Evolutionary conservation across 2,888 invertebrate species (phyloP).

Genomic region (Andrena flavipes): DNA sequence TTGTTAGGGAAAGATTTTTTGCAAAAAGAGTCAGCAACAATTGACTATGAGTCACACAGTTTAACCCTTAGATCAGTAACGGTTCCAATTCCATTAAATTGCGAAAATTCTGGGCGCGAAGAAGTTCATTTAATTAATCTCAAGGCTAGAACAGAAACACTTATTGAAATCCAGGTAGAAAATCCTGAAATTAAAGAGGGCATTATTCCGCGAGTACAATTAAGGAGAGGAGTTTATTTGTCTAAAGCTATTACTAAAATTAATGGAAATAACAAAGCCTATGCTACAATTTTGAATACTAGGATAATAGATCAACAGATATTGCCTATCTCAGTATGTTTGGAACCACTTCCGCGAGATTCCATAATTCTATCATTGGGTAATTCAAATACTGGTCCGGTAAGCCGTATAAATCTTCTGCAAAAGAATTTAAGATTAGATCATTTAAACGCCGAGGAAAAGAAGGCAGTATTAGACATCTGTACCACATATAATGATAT

Average conservation of each 20-base stretch:
- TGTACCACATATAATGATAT: conserved; percentile 13
- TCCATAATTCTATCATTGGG: neutral
- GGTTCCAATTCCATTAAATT: neutral
- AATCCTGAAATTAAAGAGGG: conserved; percentile 32
- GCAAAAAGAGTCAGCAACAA: conserved; percentile 13
- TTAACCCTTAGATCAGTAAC: neutral
- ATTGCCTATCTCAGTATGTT: conserved; percentile 1
- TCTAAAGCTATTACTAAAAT: neutral
- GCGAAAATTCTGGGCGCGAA: neutral
- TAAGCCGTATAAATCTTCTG: neutral
- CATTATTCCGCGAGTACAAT: conserved; percentile 12
- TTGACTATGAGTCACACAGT: neutral
- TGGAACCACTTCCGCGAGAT: conserved; percentile 5
- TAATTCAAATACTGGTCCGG: neutral
- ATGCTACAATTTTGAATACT: conserved; percentile 6
- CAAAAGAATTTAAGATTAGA: conserved; percentile 11
- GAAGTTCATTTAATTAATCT: neutral
- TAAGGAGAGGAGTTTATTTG: conserved; percentile 15
- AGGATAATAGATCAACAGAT: conserved; percentile 6
- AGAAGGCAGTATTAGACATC: neutral
- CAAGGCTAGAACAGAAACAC: conserved; percentile 14
- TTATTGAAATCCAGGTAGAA: conserved; percentile 14
- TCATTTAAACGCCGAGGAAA: conserved; percentile 1
- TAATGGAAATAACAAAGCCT: neutral
- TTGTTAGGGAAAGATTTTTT: neutral